phyloP scores from a whole-genome alignment of 92 coral and sea anemone species.

The Porites divaricata region DNA sequence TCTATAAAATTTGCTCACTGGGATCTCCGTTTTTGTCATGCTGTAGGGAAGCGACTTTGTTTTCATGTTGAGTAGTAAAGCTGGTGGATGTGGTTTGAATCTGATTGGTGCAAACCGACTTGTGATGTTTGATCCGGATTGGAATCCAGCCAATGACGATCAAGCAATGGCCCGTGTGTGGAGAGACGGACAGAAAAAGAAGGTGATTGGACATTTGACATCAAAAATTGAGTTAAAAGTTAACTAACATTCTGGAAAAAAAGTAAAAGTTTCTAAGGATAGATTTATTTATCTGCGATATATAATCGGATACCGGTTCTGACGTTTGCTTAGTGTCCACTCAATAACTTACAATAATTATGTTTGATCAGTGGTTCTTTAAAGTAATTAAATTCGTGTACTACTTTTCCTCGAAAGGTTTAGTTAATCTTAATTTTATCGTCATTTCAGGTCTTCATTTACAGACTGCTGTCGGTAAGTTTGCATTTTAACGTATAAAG shows the following conservation, averaged over 20 bases:
- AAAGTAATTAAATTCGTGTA: neutral
- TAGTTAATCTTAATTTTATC: neutral
- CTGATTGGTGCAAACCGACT: slow-evolving; percentile 98
- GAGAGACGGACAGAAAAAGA: slow-evolving; percentile 97
- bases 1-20: neutral
- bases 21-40: neutral
- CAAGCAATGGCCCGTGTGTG: slow-evolving; percentile 99
- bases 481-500: neutral
- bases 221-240: too few relatives aligned
- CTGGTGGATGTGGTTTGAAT: slow-evolving; percentile 97
- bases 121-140: slow-evolving; percentile 98
- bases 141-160: slow-evolving; percentile 99
- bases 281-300: too few relatives aligned
- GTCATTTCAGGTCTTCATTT: slow-evolving; percentile 80
- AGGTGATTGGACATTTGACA: slow-evolving; percentile 52
- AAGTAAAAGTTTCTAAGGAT: too few relatives aligned
- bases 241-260: too few relatives aligned
- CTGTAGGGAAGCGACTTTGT: slow-evolving; percentile 88
- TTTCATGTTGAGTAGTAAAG: slow-evolving; percentile 96
- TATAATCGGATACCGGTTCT: too few relatives aligned
- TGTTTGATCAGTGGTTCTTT: neutral
- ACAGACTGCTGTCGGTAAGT: slow-evolving; percentile 90
- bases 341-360: too few relatives aligned
- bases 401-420: neutral
- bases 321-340: too few relatives aligned